Evolutionary conservation across 2,888 invertebrate genomes (phyloP), one percentile per base, ranked within the genome.

Genomic region (Camponotus fellah): DNA sequence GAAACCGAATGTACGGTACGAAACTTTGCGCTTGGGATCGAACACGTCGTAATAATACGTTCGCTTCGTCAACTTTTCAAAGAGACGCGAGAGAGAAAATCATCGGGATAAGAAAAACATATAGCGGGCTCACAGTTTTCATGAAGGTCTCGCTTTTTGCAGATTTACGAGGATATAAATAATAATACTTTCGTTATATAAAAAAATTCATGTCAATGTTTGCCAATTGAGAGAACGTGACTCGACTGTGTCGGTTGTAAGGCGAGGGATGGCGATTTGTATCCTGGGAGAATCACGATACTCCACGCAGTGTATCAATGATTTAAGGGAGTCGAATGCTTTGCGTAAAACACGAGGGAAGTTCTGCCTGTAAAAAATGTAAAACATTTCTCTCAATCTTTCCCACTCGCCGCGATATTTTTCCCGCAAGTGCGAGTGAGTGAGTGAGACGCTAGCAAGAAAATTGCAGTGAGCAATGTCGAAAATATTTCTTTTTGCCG

Each of bases 341-440:
- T 53, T 53, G 53, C 58, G 43, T 86, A 85, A 77, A 17, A 58
- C 53, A 3, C 53, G 53, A 53, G 53, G 53, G 53, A 17, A 2
- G n/a, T n/a, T 53, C 53, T 69, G 74, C 86, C 4, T 12, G 74
- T 69, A 69, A 66, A 80, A 86, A 81, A 86, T 84, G 82, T 65
- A 80, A 81, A 81, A 65, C 62, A 77, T 88, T 86, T 66, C 77
- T 77, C 86, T 74, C 83, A 87, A 86, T 88, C 87, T 53, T 37
- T 53, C 37, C 56, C 14, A 46, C 21, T 34, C 21, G 53, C 8
- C 34, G 43, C 40, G 32, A 43, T 40, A 46, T 72, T 56, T 58
- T 49, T 8, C 43, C 32, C 3, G 76, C 17, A n/a, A 53, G 53
- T n/a, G 53, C 10, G 56, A 40, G 37, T 14, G 37, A 12, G 9